These are phyloP conservation scores for Actinia tenebrosa DNA, from an alignment of 64 coral and sea anemone genomes.

Conservation along the genomic window DNA sequence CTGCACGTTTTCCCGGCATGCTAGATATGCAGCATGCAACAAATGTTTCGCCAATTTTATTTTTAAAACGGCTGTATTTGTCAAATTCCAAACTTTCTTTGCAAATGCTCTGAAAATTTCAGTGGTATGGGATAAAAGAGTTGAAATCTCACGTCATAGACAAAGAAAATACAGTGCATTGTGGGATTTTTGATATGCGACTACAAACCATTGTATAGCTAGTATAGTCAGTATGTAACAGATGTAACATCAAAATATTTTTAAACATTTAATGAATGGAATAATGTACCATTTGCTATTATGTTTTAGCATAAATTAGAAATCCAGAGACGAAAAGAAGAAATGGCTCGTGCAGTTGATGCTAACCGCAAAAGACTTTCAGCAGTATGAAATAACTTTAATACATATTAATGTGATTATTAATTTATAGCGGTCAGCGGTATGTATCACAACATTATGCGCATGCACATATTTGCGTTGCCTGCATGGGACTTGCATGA, in stretches of 20 bases:
- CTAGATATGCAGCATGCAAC: neutral
- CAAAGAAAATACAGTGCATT: too few species aligned
- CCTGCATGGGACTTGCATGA: neutral
- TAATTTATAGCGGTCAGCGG: neutral
- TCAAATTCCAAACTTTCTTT: too few species aligned
- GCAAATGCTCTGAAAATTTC: too few species aligned
- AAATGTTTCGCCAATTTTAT: too few species aligned
- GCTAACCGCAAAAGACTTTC: constrained; percentile 66
- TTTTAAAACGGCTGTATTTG: too few species aligned
- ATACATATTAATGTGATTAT: neutral
- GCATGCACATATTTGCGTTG: neutral
- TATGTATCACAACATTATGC: neutral
- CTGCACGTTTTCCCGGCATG: neutral
- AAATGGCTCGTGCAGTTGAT: constrained; percentile 82
- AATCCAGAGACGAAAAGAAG: constrained; percentile 74
- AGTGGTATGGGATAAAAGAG: too few species aligned
- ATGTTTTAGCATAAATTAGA: constrained; percentile 73
- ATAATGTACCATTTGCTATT: neutral
- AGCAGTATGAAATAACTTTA: constrained; percentile 55
- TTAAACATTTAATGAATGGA: too few species aligned
- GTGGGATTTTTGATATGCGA: too few species aligned
- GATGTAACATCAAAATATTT: too few species aligned
- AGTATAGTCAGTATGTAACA: too few species aligned
- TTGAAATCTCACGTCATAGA: too few species aligned
- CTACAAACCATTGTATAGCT: too few species aligned